These are phyloP conservation scores for Clusia tigrina DNA, from an alignment of 2,888 invertebrate species.

Conservation along the genomic window DNA sequence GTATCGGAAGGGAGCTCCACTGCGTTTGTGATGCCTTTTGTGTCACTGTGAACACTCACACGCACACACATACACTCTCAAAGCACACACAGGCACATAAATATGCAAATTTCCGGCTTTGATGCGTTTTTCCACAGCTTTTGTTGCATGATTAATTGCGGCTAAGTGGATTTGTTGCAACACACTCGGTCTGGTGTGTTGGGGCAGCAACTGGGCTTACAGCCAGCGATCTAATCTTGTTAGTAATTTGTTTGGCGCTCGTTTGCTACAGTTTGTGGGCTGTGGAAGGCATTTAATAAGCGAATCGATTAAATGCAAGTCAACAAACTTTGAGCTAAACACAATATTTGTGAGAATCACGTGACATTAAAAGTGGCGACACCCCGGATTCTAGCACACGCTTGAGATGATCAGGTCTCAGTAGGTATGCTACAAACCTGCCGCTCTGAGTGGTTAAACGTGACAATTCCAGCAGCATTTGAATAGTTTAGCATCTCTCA, in stretches of 20 bases:
- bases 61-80: too few species aligned
- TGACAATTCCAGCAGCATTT: constrained; percentile 4
- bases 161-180: background rate
- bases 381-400: too few species aligned
- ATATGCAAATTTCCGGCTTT: background rate
- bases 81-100: too few species aligned
- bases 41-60: background rate
- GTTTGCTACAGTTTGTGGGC: too few species aligned
- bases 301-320: background rate
- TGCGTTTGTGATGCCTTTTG: background rate
- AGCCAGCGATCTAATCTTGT: background rate
- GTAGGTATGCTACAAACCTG: background rate
- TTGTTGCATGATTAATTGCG: constrained; percentile 7
- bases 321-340: background rate
- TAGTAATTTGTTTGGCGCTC: constrained; percentile 5
- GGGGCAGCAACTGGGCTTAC: background rate
- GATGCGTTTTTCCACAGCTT: background rate
- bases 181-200: too few species aligned
- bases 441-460: background rate
- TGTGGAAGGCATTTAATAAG: background rate
- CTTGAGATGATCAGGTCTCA: too few species aligned
- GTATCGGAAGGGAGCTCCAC: too few species aligned
- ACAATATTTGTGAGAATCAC: background rate
- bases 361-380: background rate
- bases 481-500: background rate